Base-by-base conservation (phyloP, 2,888 invertebrate genomes). In the Idaea biselata region DNA sequence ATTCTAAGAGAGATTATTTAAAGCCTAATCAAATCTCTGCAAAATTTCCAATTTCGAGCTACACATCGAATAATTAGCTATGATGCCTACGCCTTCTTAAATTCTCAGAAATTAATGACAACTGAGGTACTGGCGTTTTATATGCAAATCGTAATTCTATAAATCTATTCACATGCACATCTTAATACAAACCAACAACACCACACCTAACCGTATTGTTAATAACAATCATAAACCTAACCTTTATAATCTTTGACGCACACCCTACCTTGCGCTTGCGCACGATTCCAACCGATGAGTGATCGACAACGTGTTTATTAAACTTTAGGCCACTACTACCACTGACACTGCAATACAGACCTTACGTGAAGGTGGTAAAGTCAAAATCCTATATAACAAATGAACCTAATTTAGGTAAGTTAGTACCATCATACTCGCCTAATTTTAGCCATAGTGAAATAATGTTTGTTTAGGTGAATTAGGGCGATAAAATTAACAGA, bases 211-310 rank as follows among this genome's bases (percentile, higher is more conserved):
- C 44, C 11, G 44, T 44, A 44, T 44, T 44, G 44, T 8, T 2
- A 44, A 44, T 7, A 55, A 55, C 55, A 55, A 55, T 55, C 17
- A 17, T 17, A 55, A 17, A 17, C 55, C 55, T 55, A 55, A 55
- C 55, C 55, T 55, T 66, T 62, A 60, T 61, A 59, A 60, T 63
- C 57, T 60, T 65, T 73, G 71, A 70, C 69, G 72, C 67, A 68
- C 63, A 62, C 59, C 64, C 60, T 65, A 61, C 56, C 57, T 63
- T 65, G 69, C 69, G 70, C 71, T 54, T 60, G 72, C 74, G 74
- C 70, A 68, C 69, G 72, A 68, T 76, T 79, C 76, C 61, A 73
- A 76, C 73, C 72, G 76, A 75, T 78, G 80, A 80, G 72, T 75
- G 71, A 75, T 73, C 63, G 68, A 64, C 65, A 68, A 65, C 71